Evolutionary conservation across 2,797 vertebrate species (phyloP), one percentile per base, ranked within the genome.

Genomic region (Coendou prehensilis): DNA sequence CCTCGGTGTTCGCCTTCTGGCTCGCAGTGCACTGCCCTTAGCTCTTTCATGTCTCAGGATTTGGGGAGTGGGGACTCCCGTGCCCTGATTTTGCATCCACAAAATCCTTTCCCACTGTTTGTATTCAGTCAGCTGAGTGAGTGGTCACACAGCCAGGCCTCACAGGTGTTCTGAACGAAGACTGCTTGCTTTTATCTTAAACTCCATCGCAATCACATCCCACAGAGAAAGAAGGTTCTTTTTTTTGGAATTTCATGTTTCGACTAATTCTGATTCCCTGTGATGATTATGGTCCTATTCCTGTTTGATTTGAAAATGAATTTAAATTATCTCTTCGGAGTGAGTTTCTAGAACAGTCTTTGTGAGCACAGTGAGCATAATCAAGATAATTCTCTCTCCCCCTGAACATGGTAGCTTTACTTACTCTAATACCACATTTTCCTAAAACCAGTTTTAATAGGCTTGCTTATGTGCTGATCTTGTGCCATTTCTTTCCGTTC

Each of bases 1-100:
- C 47, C 9, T 57, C 17, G 3, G 0, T 41, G n/a, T 63, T 22
- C 22, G 9, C 37, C 0, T 45, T 15, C 0, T 20, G 0, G 17
- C 22, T 78, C 28, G 47, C 11, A 69, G 37, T 0, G 0, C 0
- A 0, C 1, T 20, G 52, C 33, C 54, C 14, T 2, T 37, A 9
- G 9, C 7, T 50, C 0, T 30, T 6, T 20, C 20, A 0, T 17
- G 5, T 45, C 30, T 28, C 50, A 7, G 23, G 18, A 45, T 57
- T 30, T 26, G n/a, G 41, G 28, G 18, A 85, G 9, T 4, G 23
- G 56, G 41, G 6, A 7, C 26, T 4, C 20, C 2, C 13, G 33
- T 14, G 30, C n/a, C 59, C 82, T 41, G 28, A 28, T 22, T 54
- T 33, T 7, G 47, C 20, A 6, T 41, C 56, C n/a, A 7, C 20